Evolutionary conservation across 2,797 vertebrate species (phyloP), one percentile per base, ranked within the genome.

Genomic region (Orientallactaga sibirica): DNA sequence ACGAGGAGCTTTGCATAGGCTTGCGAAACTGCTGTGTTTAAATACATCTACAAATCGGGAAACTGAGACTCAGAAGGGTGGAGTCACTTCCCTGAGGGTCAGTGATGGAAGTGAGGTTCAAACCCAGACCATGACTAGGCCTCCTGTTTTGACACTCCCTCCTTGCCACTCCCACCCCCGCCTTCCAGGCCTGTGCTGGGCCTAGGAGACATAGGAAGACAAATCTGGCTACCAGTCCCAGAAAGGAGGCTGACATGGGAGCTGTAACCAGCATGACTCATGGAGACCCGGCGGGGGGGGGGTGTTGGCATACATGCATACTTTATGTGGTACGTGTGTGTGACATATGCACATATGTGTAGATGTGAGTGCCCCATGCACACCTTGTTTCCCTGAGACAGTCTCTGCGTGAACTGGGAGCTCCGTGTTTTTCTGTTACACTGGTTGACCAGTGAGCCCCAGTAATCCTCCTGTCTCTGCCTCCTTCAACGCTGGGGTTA

Each of bases 1-100:
- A 61, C 64, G 8, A 62, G 71, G 84, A 74, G 62, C n/a, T 87
- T 77, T 43, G 12, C 24, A 20, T 71, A 10, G n/a, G 58, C 86
- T 91, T 71, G 86, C 67, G n/a, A 87, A 94, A 55, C 5, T 52
- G 41, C 41, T 37, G 25, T 24, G 29, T 77, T 91, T 70, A 85
- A 91, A 76, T 29, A 33, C 70, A 66, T 37, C 81, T 84, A 92
- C 11, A 86, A 71, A 84, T 62, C 58, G 73, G 66, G 77, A 87
- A 94, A 92, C 20, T 8, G 67, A 92, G 85, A 73, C 43, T 81
- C 74, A 64, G 62, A 48, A 27, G 52, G 61, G 66, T 64, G 76
- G 85, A 82, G 82, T 88, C 55, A 82, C 25, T 77, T 85, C 71
- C 41, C 55, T 61, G 71, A 92, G 64, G 27, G 29, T 9, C 37